Percentiles rank a stretch among this genome's conserved stretches.
These are phyloP conservation scores for Lymantria monacha DNA, from an alignment of 2,888 invertebrate species.

Conservation along the genomic window DNA sequence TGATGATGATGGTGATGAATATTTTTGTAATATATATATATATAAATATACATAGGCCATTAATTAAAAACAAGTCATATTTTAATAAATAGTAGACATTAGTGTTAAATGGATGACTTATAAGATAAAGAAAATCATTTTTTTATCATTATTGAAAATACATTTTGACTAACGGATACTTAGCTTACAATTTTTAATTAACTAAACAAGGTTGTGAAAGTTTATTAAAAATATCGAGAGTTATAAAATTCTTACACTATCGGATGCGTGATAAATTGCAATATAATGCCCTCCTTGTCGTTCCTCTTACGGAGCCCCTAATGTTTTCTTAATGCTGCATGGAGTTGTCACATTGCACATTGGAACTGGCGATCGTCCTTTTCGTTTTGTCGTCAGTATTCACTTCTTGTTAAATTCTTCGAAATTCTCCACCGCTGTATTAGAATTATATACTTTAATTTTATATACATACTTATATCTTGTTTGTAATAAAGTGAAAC, in stretches of 20 bases:
- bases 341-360: slow-evolving; percentile 75
- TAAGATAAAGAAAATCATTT: too few species aligned
- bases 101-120: too few species aligned
- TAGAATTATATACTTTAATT: slow-evolving; percentile 1
- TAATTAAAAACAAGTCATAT: too few species aligned
- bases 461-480: slow-evolving; percentile 7
- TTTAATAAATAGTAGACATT: too few species aligned
- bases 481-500: not conserved
- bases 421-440: slow-evolving; percentile 32
- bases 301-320: slow-evolving; percentile 50
- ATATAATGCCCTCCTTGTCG: slow-evolving; percentile 67
- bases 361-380: slow-evolving; percentile 54
- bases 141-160: too few species aligned
- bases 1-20: too few species aligned
- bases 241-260: slow-evolving; percentile 44
- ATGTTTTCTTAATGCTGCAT: slow-evolving; percentile 79
- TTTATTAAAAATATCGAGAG: too few species aligned
- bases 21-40: too few species aligned
- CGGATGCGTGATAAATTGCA: slow-evolving; percentile 66
- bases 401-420: slow-evolving; percentile 32
- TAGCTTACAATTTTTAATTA: too few species aligned
- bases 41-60: too few species aligned
- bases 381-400: slow-evolving; percentile 42
- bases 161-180: too few species aligned
- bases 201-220: too few species aligned